Conservation (phyloP, 2,797 vertebrate genomes). For the Distichodus sexfasciatus region DNA sequence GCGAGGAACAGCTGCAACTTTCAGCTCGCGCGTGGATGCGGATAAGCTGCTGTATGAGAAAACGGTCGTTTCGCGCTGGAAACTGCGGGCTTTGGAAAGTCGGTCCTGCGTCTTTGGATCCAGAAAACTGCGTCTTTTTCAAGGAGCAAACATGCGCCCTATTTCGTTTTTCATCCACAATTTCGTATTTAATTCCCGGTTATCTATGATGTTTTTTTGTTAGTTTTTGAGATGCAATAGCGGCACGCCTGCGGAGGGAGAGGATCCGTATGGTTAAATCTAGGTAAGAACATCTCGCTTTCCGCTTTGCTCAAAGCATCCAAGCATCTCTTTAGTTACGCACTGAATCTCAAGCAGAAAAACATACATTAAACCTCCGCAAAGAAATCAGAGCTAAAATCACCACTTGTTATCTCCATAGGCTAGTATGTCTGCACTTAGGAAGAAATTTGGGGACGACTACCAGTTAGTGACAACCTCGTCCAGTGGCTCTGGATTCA, state of each 20-base stretch:
- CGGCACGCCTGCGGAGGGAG: slow-evolving; percentile 58
- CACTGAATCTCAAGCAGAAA: too few relatives aligned
- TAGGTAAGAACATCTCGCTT: slow-evolving; percentile 51
- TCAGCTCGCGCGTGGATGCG: too few relatives aligned
- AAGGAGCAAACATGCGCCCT: slow-evolving; percentile 14
- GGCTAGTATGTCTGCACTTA: slow-evolving; percentile 96
- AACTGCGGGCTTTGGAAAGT: too few relatives aligned
- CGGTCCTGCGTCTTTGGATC: background rate
- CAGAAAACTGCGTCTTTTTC: background rate
- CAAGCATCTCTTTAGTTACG: too few relatives aligned
- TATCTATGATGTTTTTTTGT: slow-evolving; percentile 58
- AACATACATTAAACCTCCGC: too few relatives aligned
- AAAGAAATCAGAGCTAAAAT: too few relatives aligned
- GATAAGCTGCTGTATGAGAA: too few relatives aligned
- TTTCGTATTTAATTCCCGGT: slow-evolving; percentile 30
- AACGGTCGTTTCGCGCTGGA: too few relatives aligned
- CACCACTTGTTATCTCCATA: too few relatives aligned
- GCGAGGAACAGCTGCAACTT: too few relatives aligned
- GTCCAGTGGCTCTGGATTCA: slow-evolving; percentile 88
- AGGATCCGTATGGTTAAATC: slow-evolving; percentile 47
- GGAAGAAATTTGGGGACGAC: slow-evolving; percentile 98
- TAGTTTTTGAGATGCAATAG: slow-evolving; percentile 54
- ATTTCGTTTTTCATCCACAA: background rate
- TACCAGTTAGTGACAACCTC: slow-evolving; percentile 99
- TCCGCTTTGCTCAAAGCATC: slow-evolving; percentile 40